These are phyloP conservation scores for Parasteatoda tepidariorum DNA, from an alignment of 1,140 invertebrate genomes.

Conservation along the genomic window DNA sequence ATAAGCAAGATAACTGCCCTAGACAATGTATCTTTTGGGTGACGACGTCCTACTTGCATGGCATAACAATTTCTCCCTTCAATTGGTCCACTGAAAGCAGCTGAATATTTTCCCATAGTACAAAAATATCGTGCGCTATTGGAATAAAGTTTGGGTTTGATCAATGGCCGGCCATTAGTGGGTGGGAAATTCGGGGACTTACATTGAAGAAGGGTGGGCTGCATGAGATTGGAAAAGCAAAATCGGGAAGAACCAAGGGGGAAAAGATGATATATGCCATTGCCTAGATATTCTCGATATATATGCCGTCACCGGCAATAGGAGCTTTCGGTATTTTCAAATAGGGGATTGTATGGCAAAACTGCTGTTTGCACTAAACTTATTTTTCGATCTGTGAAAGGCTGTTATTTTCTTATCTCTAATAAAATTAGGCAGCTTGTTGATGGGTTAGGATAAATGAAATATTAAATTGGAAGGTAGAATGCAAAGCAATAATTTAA, in stretches of 20 bases:
- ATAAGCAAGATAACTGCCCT: too few relatives aligned
- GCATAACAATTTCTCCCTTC: constrained; percentile 17
- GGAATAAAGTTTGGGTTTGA: constrained; percentile 44
- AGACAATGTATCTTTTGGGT: too few relatives aligned
- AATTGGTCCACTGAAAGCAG: constrained; percentile 20
- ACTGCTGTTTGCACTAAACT: neutral
- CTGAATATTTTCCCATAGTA: constrained; percentile 43
- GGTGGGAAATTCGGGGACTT: constrained; percentile 35
- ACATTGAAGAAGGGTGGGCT: neutral
- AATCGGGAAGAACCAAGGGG: constrained; percentile 7
- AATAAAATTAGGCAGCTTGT: too few relatives aligned
- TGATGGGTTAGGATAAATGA: too few relatives aligned
- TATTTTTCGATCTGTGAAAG: constrained; percentile 12
- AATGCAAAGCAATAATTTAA: too few relatives aligned
- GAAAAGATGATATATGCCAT: constrained; percentile 47
- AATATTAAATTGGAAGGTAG: too few relatives aligned
- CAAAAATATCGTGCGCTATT: constrained; percentile 43
- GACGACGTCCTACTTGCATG: too few relatives aligned
- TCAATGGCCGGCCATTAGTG: constrained; percentile 47
- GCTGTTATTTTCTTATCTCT: too few relatives aligned
- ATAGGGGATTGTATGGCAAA: constrained; percentile 7
- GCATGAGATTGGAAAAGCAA: constrained; percentile 36
- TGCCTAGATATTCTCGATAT: constrained; percentile 29
- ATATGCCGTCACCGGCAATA: constrained; percentile 27
- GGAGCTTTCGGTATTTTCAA: constrained; percentile 17